Percentiles rank a stretch among this genome's conserved stretches.
Conservation (phyloP, 2,797 vertebrate species). For the Heteromormyrus szaboi region DNA sequence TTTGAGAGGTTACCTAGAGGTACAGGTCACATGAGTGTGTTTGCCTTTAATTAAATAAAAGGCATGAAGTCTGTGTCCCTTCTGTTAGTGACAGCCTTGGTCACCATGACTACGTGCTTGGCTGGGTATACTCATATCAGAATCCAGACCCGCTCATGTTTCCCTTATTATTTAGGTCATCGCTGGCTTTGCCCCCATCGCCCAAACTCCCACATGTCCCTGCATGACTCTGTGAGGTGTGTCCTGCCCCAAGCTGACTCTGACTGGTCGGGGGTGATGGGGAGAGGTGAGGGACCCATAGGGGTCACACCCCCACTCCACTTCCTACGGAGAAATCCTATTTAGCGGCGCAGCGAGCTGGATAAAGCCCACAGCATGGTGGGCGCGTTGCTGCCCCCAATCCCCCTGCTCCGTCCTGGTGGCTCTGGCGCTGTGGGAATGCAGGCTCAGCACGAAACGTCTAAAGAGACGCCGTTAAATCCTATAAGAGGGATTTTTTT, state of each 20-base stretch:
- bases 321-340: conserved; percentile 29
- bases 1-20: neutral
- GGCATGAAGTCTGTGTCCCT: neutral
- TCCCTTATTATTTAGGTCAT: neutral
- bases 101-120: neutral
- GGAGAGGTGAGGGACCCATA: neutral
- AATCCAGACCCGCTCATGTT: neutral
- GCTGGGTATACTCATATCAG: neutral
- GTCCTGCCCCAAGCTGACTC: neutral
- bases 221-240: neutral
- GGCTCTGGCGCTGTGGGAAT: conserved; percentile 40
- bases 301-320: neutral
- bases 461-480: conserved; percentile 53
- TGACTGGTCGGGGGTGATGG: neutral
- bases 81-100: neutral
- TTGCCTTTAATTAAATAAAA: conserved; percentile 2
- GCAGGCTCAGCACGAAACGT: conserved; percentile 49
- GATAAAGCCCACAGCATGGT: conserved; percentile 49
- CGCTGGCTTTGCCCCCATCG: neutral
- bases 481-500: conserved; percentile 48
- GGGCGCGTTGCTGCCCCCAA: conserved; percentile 48
- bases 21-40: neutral
- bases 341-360: conserved; percentile 49
- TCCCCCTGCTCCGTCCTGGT: conserved; percentile 31
- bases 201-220: neutral